These are phyloP conservation scores for Lordiphosa mommai DNA, from an alignment of 1,140 invertebrate species.

Conservation along the genomic window DNA sequence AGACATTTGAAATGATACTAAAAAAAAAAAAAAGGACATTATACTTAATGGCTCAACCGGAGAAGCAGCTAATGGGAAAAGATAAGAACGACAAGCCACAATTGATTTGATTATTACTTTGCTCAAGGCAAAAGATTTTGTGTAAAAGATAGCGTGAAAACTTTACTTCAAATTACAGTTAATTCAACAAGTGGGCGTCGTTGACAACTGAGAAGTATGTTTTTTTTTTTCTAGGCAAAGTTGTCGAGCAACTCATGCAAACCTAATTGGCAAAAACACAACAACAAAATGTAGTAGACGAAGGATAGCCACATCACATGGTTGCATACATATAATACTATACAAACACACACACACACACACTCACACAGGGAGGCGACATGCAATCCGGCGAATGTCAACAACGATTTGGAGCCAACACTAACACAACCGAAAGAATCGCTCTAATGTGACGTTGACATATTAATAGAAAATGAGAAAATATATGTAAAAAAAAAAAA, in stretches of 20 bases:
- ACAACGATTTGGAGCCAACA: no score
- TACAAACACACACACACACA: conserved; percentile 12
- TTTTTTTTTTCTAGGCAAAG: background rate
- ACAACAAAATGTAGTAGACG: conserved; percentile 10
- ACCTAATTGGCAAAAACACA: conserved; percentile 14
- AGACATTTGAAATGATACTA: conserved; percentile 34
- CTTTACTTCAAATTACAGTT: conserved; percentile 49
- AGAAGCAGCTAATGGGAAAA: background rate
- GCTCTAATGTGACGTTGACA: conserved; percentile 38
- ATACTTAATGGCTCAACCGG: background rate
- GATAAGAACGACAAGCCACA: conserved; percentile 2
- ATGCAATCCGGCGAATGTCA: no score
- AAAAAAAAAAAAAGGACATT: background rate
- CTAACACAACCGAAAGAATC: conserved; percentile 14
- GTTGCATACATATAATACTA: no score
- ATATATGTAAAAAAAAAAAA: background rate
- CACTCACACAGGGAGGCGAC: background rate
- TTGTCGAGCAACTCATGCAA: conserved; percentile 24
- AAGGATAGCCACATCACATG: conserved; percentile 7
- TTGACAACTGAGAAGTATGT: conserved; percentile 37
- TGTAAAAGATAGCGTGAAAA: conserved; percentile 12
- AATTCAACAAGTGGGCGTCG: conserved; percentile 60
- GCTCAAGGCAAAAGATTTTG: no score
- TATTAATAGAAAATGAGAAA: conserved; percentile 21
- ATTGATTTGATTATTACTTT: conserved; percentile 1